These are phyloP conservation scores for Colletes gigas DNA, from an alignment of 1,140 invertebrate species.

Conservation along the genomic window DNA sequence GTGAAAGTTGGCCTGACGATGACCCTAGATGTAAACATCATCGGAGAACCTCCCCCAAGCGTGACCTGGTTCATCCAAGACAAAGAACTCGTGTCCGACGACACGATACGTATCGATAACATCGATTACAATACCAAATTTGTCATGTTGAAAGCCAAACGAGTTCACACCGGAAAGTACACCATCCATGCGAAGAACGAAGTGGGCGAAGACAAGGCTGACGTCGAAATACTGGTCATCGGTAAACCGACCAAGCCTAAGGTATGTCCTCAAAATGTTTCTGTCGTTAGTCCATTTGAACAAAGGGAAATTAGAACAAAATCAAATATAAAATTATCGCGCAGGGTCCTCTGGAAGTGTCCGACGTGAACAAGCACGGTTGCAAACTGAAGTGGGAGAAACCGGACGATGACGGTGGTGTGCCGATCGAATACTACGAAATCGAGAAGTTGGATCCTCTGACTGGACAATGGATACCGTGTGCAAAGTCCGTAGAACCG, in stretches of 20 bases:
- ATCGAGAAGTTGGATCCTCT: conserved; percentile 98
- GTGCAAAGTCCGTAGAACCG: conserved; percentile 89
- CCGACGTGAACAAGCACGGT: conserved; percentile 95
- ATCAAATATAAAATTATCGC: conserved; percentile 63
- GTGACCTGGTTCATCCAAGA: conserved; percentile 95
- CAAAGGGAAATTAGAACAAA: too few species aligned
- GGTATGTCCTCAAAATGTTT: conserved; percentile 44
- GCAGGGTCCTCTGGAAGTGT: conserved; percentile 93
- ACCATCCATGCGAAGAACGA: conserved; percentile 95
- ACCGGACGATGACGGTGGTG: conserved; percentile 95
- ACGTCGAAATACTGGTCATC: conserved; percentile 93
- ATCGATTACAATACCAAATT: conserved; percentile 96
- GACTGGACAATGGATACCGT: conserved; percentile 95
- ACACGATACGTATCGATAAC: conserved; percentile 89
- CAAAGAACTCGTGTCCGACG: conserved; percentile 85
- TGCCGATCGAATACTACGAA: conserved; percentile 96
- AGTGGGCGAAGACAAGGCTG: conserved; percentile 96
- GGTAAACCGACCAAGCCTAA: conserved; percentile 83
- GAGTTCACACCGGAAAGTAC: conserved; percentile 94
- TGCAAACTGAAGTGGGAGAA: conserved; percentile 97
- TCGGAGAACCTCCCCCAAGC: conserved; percentile 95
- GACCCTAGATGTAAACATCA: conserved; percentile 94
- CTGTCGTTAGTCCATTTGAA: too few species aligned
- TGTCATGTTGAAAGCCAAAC: conserved; percentile 90
- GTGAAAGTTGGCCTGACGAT: conserved; percentile 96